Conservation (phyloP, 1,140 invertebrate genomes). For the Ceratosolen fusciceps region DNA sequence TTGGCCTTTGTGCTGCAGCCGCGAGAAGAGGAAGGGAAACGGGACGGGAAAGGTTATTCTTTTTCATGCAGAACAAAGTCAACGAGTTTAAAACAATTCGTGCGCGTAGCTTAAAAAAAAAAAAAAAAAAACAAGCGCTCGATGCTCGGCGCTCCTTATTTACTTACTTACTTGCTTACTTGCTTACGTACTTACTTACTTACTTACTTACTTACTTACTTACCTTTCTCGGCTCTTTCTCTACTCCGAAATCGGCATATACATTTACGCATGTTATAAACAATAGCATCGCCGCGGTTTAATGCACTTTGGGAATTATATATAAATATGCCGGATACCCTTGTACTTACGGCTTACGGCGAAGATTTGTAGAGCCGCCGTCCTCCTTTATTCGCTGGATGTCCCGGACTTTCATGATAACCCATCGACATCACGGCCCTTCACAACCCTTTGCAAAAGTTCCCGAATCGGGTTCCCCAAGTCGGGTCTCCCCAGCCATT, state of each 20-base stretch:
- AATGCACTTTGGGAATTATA: background rate
- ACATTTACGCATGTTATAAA: background rate
- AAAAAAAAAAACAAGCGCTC: too few relatives aligned
- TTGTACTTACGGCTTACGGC: background rate
- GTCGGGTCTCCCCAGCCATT: background rate
- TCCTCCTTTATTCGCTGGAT: too few relatives aligned
- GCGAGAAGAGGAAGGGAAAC: background rate
- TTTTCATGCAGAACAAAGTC: background rate
- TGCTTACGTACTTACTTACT: too few relatives aligned
- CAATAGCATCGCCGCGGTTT: too few relatives aligned
- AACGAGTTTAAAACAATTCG: background rate
- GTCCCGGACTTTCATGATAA: too few relatives aligned
- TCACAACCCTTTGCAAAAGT: background rate
- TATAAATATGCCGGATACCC: background rate
- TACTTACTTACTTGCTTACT: too few relatives aligned
- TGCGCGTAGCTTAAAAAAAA: too few relatives aligned
- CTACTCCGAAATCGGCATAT: background rate
- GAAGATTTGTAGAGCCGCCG: background rate
- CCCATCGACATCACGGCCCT: background rate
- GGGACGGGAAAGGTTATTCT: too few relatives aligned
- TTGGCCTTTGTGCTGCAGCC: background rate
- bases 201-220: background rate
- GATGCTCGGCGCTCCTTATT: too few relatives aligned
- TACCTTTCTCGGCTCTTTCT: background rate
- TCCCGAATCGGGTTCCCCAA: too few relatives aligned